Evolutionary conservation across 2,113 vertebrate species (phyloP), one percentile per base, ranked within the genome.

Genomic region (Sinocyclocheilus grahami): DNA sequence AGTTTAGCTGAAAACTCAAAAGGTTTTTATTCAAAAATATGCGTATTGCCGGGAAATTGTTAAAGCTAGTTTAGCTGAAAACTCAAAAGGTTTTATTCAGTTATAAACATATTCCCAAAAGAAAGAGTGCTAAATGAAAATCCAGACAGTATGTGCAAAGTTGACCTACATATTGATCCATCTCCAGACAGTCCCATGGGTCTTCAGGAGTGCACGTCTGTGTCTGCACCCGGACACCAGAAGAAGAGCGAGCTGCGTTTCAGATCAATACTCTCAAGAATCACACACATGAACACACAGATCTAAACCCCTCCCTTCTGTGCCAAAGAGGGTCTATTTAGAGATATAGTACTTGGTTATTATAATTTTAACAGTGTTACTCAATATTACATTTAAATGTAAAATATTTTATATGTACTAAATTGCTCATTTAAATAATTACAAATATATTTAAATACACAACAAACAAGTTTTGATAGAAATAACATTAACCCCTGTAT

Each of bases 161-260:
- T 7, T 86, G 85, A 62, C 46, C 82, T 33, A 76, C n/a, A 86
- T 77, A 84, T 81, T 48, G 74, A 30, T 11, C 27, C 0, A 14
- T 48, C 51, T 63, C 24, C 60, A 48, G 76, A 63, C 82, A 65
- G 65, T 75, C 62, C 63, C 22, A 10, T 1, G 55, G 75, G 78
- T 69, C 27, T 87, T 85, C 42, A 85, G 27, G 82, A 78, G 82
- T 80, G 79, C 83, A 86, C 86, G 88, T 90, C 72, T 86, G 87
- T 83, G 71, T 87, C 74, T 46, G 51, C 84, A 84, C 39, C 16
- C 30, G 12, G 27, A 85, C 69, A 78, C 13, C 71, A 86, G 84
- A 62, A 71, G 78, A 65, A 48, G 77, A 87, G 65, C 53, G 16
- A n/a, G 76, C 79, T 71, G 51, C 42, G 22, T 37, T 65, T 79